Conservation (phyloP, 1,140 invertebrate species). For the Ridgeia piscesae region DNA sequence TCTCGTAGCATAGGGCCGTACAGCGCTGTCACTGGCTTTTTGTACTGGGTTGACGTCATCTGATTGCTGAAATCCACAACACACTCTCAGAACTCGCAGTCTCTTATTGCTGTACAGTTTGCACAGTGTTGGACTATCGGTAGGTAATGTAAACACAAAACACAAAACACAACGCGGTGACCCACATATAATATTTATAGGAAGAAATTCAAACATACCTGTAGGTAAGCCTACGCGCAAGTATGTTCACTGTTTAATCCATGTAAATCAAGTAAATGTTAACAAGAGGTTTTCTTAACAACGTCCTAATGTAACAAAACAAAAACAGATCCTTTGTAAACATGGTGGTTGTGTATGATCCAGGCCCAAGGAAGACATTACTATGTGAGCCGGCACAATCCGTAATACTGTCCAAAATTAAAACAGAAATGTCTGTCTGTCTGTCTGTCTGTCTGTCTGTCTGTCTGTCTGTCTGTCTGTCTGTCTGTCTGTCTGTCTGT, state of each 20-base stretch:
- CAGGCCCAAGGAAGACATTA: no score
- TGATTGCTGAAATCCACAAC: conserved; percentile 14
- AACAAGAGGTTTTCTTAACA: neutral
- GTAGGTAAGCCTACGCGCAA: no score
- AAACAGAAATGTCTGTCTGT: no score
- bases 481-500: no score
- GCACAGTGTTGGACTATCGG: neutral
- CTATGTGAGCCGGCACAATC: no score
- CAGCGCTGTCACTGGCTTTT: conserved; percentile 25
- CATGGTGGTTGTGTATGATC: no score
- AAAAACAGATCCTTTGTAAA: neutral
- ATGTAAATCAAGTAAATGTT: neutral
- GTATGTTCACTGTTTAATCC: neutral
- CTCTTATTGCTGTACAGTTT: neutral
- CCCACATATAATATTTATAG: neutral
- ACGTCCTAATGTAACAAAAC: neutral
- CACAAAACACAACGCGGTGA: neutral
- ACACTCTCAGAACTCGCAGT: neutral
- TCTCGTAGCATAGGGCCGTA: conserved; percentile 26
- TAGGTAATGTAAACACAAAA: neutral
- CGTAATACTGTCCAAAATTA: no score
- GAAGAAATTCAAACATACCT: neutral
- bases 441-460: no score
- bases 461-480: no score
- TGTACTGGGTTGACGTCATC: conserved; percentile 30